These are phyloP conservation scores for Isichthys henryi DNA, from an alignment of 2,113 vertebrate species.

Conservation along the genomic window DNA sequence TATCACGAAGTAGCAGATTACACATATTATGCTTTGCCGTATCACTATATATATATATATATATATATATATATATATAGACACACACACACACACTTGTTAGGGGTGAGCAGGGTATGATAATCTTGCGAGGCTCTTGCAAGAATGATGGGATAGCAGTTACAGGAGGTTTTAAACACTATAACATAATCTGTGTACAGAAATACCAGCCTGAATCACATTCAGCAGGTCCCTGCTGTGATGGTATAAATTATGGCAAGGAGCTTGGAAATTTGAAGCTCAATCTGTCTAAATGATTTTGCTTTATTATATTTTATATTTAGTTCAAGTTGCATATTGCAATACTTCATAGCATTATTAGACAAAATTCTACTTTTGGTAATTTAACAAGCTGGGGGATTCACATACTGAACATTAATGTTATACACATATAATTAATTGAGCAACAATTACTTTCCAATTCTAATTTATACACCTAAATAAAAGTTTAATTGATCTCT, in stretches of 20 bases:
- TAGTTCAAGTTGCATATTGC: not conserved
- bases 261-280: not conserved
- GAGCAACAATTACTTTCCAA: not conserved
- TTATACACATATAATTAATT: not conserved
- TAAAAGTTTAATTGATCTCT: not conserved
- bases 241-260: not conserved
- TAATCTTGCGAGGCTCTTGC: not conserved
- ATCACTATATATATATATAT: not conserved
- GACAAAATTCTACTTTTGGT: not conserved
- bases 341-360: not conserved
- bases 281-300: not conserved
- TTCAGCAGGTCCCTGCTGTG: not conserved
- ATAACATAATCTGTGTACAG: not conserved
- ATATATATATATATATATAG: not conserved
- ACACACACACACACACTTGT: not conserved
- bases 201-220: not conserved
- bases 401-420: not conserved
- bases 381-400: not conserved
- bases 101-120: not conserved
- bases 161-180: not conserved
- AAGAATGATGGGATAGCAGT: not conserved
- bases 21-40: not conserved
- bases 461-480: not conserved
- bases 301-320: not conserved
- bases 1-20: not conserved